Evolutionary conservation across 2,888 invertebrate species (phyloP).

Genomic region (Dicycla oo): DNA sequence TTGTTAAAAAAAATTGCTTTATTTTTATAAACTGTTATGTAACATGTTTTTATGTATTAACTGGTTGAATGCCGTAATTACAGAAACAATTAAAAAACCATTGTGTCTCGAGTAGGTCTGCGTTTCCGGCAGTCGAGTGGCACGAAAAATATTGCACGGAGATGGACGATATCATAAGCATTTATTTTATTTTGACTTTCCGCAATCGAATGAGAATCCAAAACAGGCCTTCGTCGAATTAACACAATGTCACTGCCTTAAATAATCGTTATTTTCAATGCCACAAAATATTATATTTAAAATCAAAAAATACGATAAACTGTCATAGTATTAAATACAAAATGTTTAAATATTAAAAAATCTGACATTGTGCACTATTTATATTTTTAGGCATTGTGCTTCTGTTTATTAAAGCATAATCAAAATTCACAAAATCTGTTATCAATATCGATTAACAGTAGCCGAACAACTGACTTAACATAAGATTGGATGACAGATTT

Average conservation of each 20-base stretch:
- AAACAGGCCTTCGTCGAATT: background rate
- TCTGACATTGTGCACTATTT: background rate
- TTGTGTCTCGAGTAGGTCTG: too few species aligned
- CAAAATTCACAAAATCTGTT: constrained; percentile 8
- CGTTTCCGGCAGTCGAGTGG: too few species aligned
- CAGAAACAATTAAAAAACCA: too few species aligned
- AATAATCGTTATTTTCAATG: background rate
- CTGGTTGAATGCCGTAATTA: too few species aligned
- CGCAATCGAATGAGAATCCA: background rate
- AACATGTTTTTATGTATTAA: background rate
- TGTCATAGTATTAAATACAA: background rate
- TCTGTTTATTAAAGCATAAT: background rate
- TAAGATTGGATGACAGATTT: background rate
- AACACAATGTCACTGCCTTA: constrained; percentile 8
- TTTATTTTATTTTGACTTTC: constrained; percentile 2
- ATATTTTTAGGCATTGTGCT: background rate
- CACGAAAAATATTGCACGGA: background rate
- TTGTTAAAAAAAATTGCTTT: background rate
- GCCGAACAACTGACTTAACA: background rate
- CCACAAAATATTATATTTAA: background rate
- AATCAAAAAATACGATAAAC: background rate
- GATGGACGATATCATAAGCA: background rate
- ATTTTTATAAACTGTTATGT: background rate
- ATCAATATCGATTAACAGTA: background rate
- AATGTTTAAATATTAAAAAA: background rate